Evolutionary conservation across 2,888 invertebrate genomes (phyloP).

Genomic region (Epicampocera succincta): DNA sequence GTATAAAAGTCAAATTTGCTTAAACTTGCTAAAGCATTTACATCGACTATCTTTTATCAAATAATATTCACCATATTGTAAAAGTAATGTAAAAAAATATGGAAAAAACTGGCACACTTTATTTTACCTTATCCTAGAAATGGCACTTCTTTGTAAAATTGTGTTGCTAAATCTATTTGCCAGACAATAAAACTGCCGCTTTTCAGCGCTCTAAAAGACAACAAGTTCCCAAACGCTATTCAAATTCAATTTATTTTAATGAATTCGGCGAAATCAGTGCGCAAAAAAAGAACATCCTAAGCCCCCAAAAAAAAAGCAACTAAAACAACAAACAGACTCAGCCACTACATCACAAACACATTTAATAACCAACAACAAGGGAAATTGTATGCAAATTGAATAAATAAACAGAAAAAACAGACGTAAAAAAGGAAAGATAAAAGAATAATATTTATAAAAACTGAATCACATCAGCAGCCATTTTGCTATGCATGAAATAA

Average conservation of each 20-base stretch:
- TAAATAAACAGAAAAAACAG: slow-evolving; percentile 32
- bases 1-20: too few species aligned
- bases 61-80: too few species aligned
- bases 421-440: background rate
- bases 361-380: slow-evolving; percentile 45
- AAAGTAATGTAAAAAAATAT: too few species aligned
- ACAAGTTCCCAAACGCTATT: background rate
- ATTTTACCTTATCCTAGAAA: too few species aligned
- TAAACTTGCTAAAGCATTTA: too few species aligned
- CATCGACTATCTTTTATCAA: too few species aligned
- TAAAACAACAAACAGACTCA: slow-evolving; percentile 9
- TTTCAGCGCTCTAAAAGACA: background rate
- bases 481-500: slow-evolving; percentile 45
- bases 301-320: slow-evolving; percentile 7
- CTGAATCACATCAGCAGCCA: slow-evolving; percentile 40
- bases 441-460: slow-evolving; percentile 33
- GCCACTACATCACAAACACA: slow-evolving; percentile 15
- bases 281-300: background rate
- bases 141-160: too few species aligned
- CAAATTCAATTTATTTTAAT: slow-evolving; percentile 47
- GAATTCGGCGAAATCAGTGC: slow-evolving; percentile 13
- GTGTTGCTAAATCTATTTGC: too few species aligned
- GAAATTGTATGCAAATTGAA: slow-evolving; percentile 60
- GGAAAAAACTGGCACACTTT: too few species aligned
- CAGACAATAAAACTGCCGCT: background rate